A percentile compares a stretch with the other conserved stretches of the same genome.
Evolutionary conservation across 2,113 vertebrate genomes (phyloP).

Genomic region (Procavia capensis): DNA sequence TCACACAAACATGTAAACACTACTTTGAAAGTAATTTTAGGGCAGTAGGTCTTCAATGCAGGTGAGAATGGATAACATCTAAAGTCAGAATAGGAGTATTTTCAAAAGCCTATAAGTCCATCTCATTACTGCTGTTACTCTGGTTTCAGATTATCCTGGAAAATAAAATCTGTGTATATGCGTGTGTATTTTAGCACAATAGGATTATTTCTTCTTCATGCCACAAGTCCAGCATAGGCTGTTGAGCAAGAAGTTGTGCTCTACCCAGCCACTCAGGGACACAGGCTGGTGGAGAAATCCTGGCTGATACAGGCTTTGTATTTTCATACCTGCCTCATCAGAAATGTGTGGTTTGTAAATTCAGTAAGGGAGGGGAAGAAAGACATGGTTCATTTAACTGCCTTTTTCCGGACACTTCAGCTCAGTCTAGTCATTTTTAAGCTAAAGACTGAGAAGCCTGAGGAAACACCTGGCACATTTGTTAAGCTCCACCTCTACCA

Average conservation of each 20-base stretch:
- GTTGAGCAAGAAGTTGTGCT: not conserved
- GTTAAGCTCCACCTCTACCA: slow-evolving; percentile 11
- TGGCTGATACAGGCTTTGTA: not conserved
- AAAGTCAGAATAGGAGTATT: not conserved
- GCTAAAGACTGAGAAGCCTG: not conserved
- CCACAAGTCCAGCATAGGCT: not conserved
- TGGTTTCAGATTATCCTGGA: slow-evolving; percentile 32
- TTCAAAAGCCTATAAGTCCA: slow-evolving; percentile 26
- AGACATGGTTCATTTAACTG: not conserved
- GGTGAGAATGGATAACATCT: slow-evolving; percentile 16
- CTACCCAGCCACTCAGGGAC: not conserved
- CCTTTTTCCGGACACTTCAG: not conserved
- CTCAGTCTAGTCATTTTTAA: not conserved
- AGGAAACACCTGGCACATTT: not conserved
- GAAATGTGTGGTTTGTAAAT: slow-evolving; percentile 3
- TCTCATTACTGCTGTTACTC: not conserved
- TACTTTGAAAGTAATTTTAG: not conserved
- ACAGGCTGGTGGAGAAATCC: not conserved
- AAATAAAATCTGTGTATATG: not conserved
- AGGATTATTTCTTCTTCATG: slow-evolving; percentile 36
- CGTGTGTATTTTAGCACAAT: not conserved
- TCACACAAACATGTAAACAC: not conserved
- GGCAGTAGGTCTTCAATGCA: not conserved
- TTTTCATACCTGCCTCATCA: not conserved
- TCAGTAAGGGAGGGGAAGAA: slow-evolving; percentile 8